Evolutionary conservation across 1,140 invertebrate species (phyloP).

Genomic region (Anagrus nilaparvatae): DNA sequence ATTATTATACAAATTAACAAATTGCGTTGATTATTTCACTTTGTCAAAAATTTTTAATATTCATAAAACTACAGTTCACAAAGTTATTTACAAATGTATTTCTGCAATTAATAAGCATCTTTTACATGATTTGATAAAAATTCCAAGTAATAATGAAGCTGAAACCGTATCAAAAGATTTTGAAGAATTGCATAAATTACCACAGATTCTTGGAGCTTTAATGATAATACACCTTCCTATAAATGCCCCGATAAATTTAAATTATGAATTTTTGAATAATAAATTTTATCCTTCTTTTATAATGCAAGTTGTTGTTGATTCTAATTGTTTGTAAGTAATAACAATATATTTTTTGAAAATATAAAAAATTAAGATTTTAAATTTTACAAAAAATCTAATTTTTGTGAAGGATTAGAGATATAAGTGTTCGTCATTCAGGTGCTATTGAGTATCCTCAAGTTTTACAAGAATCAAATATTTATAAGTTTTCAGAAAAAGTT

Average conservation of each 20-base stretch:
- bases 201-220: slow-evolving; percentile 22
- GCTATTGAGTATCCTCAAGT: slow-evolving; percentile 16
- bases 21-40: slow-evolving; percentile 15
- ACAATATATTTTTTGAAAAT: too few relatives aligned
- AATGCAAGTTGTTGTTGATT: slow-evolving; percentile 24
- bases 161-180: slow-evolving; percentile 16
- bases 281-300: slow-evolving; percentile 22
- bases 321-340: slow-evolving; percentile 20
- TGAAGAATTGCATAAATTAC: slow-evolving; percentile 20
- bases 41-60: slow-evolving; percentile 24
- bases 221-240: slow-evolving; percentile 23
- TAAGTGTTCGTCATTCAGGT: slow-evolving; percentile 26
- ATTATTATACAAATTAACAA: slow-evolving; percentile 13
- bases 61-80: slow-evolving; percentile 26
- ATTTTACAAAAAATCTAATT: not conserved
- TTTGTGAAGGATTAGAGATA: slow-evolving; percentile 21
- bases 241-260: slow-evolving; percentile 11
- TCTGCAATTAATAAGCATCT: slow-evolving; percentile 20
- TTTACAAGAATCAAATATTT: slow-evolving; percentile 24
- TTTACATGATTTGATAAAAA: slow-evolving; percentile 19
- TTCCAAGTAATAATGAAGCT: slow-evolving; percentile 23
- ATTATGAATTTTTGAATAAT: slow-evolving; percentile 21
- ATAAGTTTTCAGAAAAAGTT: slow-evolving; percentile 18
- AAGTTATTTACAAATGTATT: slow-evolving; percentile 22
- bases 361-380: too few relatives aligned